Evolutionary conservation across 2,797 vertebrate species (phyloP), one percentile per base, ranked within the genome.

Genomic region (Paratrypauchen microcephalus): DNA sequence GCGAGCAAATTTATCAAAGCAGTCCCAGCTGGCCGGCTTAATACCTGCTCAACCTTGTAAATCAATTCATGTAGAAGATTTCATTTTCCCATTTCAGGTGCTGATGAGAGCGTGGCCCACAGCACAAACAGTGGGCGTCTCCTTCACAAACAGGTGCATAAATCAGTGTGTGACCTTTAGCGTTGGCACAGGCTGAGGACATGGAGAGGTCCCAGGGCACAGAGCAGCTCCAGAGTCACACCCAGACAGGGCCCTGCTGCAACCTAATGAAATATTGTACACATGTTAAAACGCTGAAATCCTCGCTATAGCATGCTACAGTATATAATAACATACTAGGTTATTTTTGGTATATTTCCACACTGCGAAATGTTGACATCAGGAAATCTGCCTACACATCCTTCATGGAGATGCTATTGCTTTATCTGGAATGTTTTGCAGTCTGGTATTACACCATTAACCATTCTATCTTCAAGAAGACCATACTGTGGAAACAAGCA

Each of bases 151-250:
- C 86, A 88, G 83, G 63, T 79, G 76, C 77, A 89, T 90, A 90
- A 90, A 92, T 91, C 85, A 89, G 61, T 69, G 77, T 55, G 54
- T 90, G 90, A 92, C 89, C 89, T 91, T 91, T 90, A 73, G 68
- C 62, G 72, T 32, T 19, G 65, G 73, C 83, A 79, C 73, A 80
- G 77, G 71, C 72, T 66, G 80, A 84, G 80, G 85, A 89, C 76
- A 75, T 8, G 48, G 55, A 63, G 72, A 18, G 62, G 71, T 83
- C 77, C 79, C 71, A 57, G 28, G 76, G 77, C 70, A 26, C 47
- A 19, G 23, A 28, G 45, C 63, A 6, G 47, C 63, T 26, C 23
- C 41, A 47, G 41, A 5, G 8, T 56, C 1, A 45, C 5, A 41
- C 61, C 28, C 50, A 21, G 21, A 39, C 45, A n/a, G 55, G 55